phyloP scores from a whole-genome alignment of 1,140 invertebrate species.

The Holotrichia oblita region DNA sequence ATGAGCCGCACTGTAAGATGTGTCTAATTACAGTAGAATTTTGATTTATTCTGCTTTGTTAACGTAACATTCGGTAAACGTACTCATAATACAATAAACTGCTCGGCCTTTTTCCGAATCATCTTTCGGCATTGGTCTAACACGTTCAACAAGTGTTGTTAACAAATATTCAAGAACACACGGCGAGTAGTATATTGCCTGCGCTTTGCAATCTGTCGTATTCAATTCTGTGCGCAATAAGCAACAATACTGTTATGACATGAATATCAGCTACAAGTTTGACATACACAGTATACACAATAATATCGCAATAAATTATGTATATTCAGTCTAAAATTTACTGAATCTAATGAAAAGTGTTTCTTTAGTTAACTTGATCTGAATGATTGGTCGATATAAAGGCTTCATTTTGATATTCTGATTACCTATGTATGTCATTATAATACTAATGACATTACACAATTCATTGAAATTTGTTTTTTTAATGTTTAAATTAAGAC shows the following conservation, averaged over 20 bases:
- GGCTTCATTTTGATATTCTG: no score
- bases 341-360: no score
- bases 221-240: neutral
- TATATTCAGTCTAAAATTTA: no score
- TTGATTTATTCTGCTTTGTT: neutral
- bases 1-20: neutral
- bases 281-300: no score
- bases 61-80: neutral
- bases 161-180: neutral
- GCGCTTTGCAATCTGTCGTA: constrained; percentile 4
- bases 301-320: no score
- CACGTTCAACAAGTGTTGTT: neutral
- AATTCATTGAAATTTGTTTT: no score
- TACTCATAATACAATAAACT: neutral
- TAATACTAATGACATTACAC: no score
- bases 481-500: no score
- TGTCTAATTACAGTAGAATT: neutral
- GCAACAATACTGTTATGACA: constrained; percentile 6
- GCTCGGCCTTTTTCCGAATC: neutral
- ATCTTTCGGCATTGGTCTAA: neutral
- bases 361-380: no score
- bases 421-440: no score
- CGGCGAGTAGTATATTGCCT: neutral
- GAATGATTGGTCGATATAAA: no score
- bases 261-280: no score